Percentiles rank a stretch among this genome's conserved stretches.
These are phyloP conservation scores for Theristicus caerulescens DNA, from an alignment of 2,113 vertebrate species.

Conservation along the genomic window DNA sequence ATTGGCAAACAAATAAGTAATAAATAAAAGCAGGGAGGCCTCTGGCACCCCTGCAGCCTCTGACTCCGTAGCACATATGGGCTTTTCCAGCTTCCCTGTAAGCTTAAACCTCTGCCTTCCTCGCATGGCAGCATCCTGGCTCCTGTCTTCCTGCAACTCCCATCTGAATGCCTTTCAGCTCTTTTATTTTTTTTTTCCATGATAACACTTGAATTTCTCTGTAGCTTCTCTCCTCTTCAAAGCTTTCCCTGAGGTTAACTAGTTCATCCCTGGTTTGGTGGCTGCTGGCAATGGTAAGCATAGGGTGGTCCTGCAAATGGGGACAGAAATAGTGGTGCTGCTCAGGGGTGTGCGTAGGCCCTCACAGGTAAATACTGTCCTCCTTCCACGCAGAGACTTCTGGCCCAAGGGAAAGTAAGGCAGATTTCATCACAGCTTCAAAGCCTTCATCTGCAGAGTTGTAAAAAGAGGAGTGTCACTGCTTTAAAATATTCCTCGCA, in stretches of 20 bases:
- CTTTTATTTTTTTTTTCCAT: background rate
- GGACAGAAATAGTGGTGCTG: background rate
- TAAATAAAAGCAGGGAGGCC: slow-evolving; percentile 21
- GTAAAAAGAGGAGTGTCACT: background rate
- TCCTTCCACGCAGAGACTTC: background rate
- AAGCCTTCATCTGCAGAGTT: background rate
- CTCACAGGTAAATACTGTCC: background rate
- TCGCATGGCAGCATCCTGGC: background rate
- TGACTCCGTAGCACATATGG: background rate
- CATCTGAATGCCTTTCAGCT: background rate
- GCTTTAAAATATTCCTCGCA: background rate
- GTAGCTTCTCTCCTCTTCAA: background rate
- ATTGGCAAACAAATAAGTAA: slow-evolving; percentile 14
- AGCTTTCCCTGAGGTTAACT: background rate
- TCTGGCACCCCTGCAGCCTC: background rate
- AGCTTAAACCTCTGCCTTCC: background rate
- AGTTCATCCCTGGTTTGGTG: background rate
- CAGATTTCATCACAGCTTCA: background rate
- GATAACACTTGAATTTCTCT: background rate
- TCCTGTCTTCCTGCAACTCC: background rate
- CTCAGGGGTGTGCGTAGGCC: background rate
- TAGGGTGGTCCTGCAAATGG: background rate
- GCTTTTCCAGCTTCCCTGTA: background rate
- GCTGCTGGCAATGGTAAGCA: background rate
- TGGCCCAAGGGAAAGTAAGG: background rate